Evolutionary conservation across 2,797 vertebrate species (phyloP).

Genomic region (Pseudomugil tenellus): DNA sequence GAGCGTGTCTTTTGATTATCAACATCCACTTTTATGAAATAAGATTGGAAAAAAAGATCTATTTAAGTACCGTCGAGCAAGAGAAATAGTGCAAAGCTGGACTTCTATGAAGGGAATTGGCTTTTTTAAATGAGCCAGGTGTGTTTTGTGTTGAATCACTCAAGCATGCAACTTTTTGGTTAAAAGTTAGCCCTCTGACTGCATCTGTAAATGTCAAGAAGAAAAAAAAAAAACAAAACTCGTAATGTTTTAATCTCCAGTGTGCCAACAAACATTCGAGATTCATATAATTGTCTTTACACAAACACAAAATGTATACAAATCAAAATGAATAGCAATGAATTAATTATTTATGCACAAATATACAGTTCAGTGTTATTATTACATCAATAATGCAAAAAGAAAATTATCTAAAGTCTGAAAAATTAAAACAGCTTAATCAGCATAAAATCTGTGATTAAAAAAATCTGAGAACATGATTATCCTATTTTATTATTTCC

Average conservation of each 20-base stretch:
- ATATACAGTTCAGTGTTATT: constrained; percentile 48
- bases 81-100: constrained; percentile 41
- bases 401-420: constrained; percentile 28
- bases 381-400: constrained; percentile 30
- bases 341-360: constrained; percentile 62
- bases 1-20: constrained; percentile 49
- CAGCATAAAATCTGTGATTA: constrained; percentile 37
- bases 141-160: constrained; percentile 27
- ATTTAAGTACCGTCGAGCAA: constrained; percentile 28
- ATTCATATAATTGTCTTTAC: constrained; percentile 3
- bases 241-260: constrained; percentile 28
- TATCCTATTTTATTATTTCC: constrained; percentile 23
- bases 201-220: too few relatives aligned
- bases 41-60: constrained; percentile 14
- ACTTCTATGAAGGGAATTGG: constrained; percentile 12
- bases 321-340: constrained; percentile 1
- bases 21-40: constrained; percentile 24
- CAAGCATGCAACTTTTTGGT: constrained; percentile 42
- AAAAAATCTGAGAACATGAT: constrained; percentile 39
- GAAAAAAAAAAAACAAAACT: background rate
- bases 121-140: constrained; percentile 12
- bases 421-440: constrained; percentile 40
- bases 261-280: constrained; percentile 19
- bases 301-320: constrained; percentile 14
- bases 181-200: constrained; percentile 37